Base-by-base conservation (phyloP, 1,140 invertebrate genomes). In the Drosophila guanche region DNA sequence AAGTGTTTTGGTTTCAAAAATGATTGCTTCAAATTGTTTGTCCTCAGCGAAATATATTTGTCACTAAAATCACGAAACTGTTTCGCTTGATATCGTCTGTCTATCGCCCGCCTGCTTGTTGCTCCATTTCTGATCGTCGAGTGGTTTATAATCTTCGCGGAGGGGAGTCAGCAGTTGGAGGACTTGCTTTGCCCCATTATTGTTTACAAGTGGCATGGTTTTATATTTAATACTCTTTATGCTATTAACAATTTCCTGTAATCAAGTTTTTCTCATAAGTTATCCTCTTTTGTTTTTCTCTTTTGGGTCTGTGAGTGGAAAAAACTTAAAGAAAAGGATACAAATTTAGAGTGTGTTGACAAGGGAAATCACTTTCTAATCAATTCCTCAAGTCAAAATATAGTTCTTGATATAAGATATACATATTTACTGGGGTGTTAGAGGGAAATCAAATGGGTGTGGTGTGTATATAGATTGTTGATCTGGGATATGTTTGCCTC, bases 1-100 rank as follows among this genome's bases (percentile, higher is more conserved):
- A 67, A 55, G n/a, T 70, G 33, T 73, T 74, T 76, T 83, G 76
- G 51, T 77, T 84, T 90, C 72, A 89, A 90, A 86, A 90, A 90
- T 90, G 89, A 90, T 90, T 90, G 89, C 89, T 90, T 90, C 79
- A 85, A 90, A 89, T 89, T 90, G 67, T 78, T 78, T 78, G 89
- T 90, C 84, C 65, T 83, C 89, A 90, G 89, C 89, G 89, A 90
- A 90, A 90, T 90, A 68, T 66, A 90, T 90, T 90, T 90, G 89
- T 90, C 89, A 78, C 69, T 90, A 75, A 86, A 90, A 90, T 90
- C 89, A 90, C 89, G 81, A 90, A 90, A 90, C 84, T 83, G 84
- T 86, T 89, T 90, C 86, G 86, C 81, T 74, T 69, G 65, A 84
- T 84, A 84, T 81, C 40, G 43, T 66, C 85, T 85, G 58, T 69